phyloP scores from a whole-genome alignment of 2,797 vertebrate species.

The Cottoperca gobio region DNA sequence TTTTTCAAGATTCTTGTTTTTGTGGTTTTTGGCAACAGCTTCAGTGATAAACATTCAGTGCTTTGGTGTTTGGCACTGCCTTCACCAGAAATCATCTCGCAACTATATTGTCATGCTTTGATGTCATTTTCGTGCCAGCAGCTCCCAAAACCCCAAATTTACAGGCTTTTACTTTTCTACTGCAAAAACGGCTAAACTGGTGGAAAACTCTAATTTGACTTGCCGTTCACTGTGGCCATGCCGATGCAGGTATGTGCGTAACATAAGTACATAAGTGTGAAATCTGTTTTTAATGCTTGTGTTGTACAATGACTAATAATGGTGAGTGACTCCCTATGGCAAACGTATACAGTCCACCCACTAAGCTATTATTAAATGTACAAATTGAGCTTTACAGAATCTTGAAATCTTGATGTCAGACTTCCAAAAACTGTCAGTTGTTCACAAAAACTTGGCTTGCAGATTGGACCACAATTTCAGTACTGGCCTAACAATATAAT shows the following conservation, averaged over 20 bases:
- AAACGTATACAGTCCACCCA: background rate
- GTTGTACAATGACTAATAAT: background rate
- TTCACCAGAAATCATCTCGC: slow-evolving; percentile 58
- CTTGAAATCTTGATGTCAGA: slow-evolving; percentile 1
- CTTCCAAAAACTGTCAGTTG: slow-evolving; percentile 1
- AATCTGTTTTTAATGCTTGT: background rate
- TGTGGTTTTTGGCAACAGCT: slow-evolving; percentile 60
- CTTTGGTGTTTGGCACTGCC: slow-evolving; percentile 58
- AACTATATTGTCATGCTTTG: slow-evolving; percentile 58
- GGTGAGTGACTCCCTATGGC: background rate
- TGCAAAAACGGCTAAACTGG: slow-evolving; percentile 7
- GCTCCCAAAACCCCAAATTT: slow-evolving; percentile 42
- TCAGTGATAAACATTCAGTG: slow-evolving; percentile 54
- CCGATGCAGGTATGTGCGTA: background rate
- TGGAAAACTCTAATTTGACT: background rate
- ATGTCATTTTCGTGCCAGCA: slow-evolving; percentile 47
- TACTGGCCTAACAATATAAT: background rate
- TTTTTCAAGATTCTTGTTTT: slow-evolving; percentile 59
- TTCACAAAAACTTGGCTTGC: slow-evolving; percentile 3
- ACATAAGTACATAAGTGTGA: background rate
- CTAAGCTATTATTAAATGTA: background rate
- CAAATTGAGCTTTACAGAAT: slow-evolving; percentile 13
- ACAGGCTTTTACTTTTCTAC: slow-evolving; percentile 32
- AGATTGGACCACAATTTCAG: slow-evolving; percentile 21
- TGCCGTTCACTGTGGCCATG: background rate